A percentile compares a stretch with the other conserved stretches of the same genome.
phyloP scores from a whole-genome alignment of 2,113 vertebrate species.

The Cephalophus harveyi region DNA sequence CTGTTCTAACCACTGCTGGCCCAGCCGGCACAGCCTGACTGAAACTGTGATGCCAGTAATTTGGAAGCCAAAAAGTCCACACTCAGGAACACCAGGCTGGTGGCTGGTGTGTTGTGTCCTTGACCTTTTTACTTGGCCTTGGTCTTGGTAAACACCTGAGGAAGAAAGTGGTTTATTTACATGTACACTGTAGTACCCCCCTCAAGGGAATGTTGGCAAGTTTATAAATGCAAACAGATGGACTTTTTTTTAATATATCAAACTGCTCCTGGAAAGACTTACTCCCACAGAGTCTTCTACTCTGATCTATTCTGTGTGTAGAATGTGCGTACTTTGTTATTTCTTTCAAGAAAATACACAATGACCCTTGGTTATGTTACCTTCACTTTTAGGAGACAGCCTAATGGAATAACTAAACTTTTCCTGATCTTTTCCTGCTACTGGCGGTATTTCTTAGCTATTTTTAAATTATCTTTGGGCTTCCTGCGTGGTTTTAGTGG shows the following conservation, averaged over 20 bases:
- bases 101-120: not conserved
- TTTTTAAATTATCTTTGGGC: not conserved
- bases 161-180: no score
- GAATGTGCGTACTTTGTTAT: not conserved
- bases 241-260: not conserved
- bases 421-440: not conserved
- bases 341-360: slow-evolving; percentile 15
- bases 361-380: not conserved
- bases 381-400: not conserved
- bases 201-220: slow-evolving; percentile 36
- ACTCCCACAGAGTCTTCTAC: not conserved
- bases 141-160: no score
- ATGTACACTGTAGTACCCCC: not conserved
- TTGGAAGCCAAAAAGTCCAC: not conserved
- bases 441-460: not conserved
- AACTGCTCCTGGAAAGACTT: not conserved
- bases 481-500: not conserved
- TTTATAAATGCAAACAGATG: slow-evolving; percentile 45
- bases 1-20: not conserved
- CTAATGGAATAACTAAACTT: not conserved
- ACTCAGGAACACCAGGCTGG: not conserved
- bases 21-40: no score
- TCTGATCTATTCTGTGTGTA: slow-evolving; percentile 42
- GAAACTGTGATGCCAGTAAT: not conserved
- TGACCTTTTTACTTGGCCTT: no score